A percentile compares a stretch with the other conserved stretches of the same genome.
These are phyloP conservation scores for Acronicta alni DNA, from an alignment of 2,888 invertebrate genomes.

Conservation along the genomic window DNA sequence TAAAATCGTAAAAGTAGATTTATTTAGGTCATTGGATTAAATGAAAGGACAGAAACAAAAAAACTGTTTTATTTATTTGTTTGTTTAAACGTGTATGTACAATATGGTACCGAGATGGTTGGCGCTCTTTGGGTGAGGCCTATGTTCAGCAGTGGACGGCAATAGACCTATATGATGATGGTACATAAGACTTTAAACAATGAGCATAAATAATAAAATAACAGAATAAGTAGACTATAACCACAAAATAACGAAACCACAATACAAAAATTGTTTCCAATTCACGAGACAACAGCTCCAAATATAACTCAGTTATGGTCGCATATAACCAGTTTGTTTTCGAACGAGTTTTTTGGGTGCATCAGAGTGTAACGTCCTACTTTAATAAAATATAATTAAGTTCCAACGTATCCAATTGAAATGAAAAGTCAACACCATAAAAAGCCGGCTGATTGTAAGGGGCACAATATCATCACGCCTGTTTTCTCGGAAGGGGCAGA, in stretches of 20 bases:
- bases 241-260: no score
- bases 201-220: neutral
- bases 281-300: neutral
- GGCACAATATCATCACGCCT: neutral
- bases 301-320: neutral
- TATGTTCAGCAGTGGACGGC: no score
- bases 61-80: no score
- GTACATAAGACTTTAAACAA: neutral
- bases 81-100: no score
- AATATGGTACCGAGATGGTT: no score
- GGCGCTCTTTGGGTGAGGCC: no score
- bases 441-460: neutral
- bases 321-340: slow-evolving; percentile 18
- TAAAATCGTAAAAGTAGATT: no score
- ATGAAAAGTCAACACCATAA: neutral
- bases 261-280: neutral
- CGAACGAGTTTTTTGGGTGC: slow-evolving; percentile 16
- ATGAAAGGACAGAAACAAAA: no score
- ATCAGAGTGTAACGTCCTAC: slow-evolving; percentile 23
- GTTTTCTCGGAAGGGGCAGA: no score
- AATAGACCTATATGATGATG: no score
- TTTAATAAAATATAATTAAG: slow-evolving; percentile 8
- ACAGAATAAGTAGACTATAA: neutral
- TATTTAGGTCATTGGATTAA: no score
- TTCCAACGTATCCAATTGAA: neutral